Conservation (phyloP, 2,797 vertebrate genomes). For the Catamblyrhynchus diadema region DNA sequence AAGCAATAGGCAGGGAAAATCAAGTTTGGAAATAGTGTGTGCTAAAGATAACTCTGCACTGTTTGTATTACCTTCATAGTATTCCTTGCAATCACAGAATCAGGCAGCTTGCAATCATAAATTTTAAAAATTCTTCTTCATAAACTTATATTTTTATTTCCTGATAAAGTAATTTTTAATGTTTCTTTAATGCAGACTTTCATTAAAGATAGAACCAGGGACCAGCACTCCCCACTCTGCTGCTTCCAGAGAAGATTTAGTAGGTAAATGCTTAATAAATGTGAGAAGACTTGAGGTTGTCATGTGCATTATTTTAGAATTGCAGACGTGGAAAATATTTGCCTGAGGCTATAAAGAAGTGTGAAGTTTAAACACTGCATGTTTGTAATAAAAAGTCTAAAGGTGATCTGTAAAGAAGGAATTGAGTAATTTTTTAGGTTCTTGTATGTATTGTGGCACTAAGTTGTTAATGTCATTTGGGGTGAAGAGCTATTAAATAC, state of each 20-base stretch:
- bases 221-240: slow-evolving; percentile 92
- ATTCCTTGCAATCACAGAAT: background rate
- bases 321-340: background rate
- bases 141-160: background rate
- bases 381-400: slow-evolving; percentile 35
- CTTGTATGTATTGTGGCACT: slow-evolving; percentile 33
- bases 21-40: background rate
- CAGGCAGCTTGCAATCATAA: background rate
- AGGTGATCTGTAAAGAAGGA: slow-evolving; percentile 14
- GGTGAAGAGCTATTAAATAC: slow-evolving; percentile 19
- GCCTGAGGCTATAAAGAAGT: slow-evolving; percentile 14
- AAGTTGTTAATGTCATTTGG: background rate
- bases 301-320: slow-evolving; percentile 36
- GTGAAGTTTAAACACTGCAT: slow-evolving; percentile 6
- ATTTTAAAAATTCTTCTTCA: background rate
- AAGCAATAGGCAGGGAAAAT: background rate
- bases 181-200: slow-evolving; percentile 82
- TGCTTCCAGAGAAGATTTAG: slow-evolving; percentile 93
- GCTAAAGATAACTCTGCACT: background rate
- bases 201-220: slow-evolving; percentile 96
- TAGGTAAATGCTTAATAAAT: slow-evolving; percentile 77
- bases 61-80: background rate
- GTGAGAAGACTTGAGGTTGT: background rate
- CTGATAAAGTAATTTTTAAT: slow-evolving; percentile 24
- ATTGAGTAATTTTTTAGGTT: background rate